Percentiles rank a stretch among this genome's conserved stretches.
These are phyloP conservation scores for roundworm (Caenorhabditis elegans) DNA, from an alignment of 1,140 invertebrate species.

Conservation along the genomic window WBcel235 BX284606.5:7016001-7016500, in stretches of 20 bases:
- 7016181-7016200: no score
- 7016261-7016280: slow-evolving; percentile 1
- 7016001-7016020: not conserved
- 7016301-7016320: not conserved
- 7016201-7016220: no score
- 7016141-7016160: not conserved
- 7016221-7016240: no score
- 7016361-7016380: no score
- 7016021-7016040: not conserved
- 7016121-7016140: slow-evolving; percentile 14
- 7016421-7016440: no score
- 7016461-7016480: no score
- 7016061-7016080: not conserved
- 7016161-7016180: not conserved
- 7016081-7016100: not conserved
- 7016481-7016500: no score
- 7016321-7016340: no score
- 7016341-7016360: no score
- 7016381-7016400: no score
- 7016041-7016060: not conserved
- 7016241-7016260: not conserved
- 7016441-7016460: no score
- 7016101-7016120: slow-evolving; percentile 14
- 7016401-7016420: no score
- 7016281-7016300: not conserved